These are phyloP conservation scores for Limosa lapponica DNA, from an alignment of 2,797 vertebrate genomes.

Conservation along the genomic window DNA sequence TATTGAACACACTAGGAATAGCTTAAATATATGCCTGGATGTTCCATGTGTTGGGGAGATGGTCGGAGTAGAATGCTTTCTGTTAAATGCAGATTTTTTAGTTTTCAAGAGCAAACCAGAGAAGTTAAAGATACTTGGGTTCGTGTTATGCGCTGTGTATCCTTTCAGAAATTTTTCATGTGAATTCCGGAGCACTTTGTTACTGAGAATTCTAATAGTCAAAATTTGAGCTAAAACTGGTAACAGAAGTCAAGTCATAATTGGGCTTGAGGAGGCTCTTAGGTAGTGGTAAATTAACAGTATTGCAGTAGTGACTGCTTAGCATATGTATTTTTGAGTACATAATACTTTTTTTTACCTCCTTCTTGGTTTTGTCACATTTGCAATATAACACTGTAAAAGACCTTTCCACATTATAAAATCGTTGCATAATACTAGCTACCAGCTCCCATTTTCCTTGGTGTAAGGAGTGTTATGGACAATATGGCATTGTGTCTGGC, in stretches of 20 bases:
- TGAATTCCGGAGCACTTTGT: background rate
- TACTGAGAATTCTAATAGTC: background rate
- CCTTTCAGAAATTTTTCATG: background rate
- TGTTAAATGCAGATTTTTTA: background rate
- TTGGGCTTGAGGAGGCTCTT: background rate
- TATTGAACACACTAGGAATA: background rate
- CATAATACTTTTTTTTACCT: background rate
- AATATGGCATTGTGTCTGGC: background rate
- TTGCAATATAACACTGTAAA: background rate
- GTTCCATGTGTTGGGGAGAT: background rate
- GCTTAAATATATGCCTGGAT: background rate
- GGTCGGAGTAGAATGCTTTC: background rate
- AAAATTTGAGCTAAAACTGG: background rate
- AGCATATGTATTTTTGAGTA: background rate
- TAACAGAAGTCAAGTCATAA: background rate
- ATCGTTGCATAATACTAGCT: background rate
- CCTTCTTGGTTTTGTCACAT: background rate
- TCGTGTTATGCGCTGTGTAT: background rate
- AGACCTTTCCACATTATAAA: background rate
- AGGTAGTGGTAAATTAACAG: background rate
- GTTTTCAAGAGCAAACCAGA: background rate
- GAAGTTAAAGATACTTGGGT: background rate
- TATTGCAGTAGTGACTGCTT: background rate
- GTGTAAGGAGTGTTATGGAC: background rate
- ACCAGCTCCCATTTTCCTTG: background rate